These are phyloP conservation scores for Eudyptes chrysolophus DNA, from an alignment of 2,113 vertebrate genomes.

Conservation along the genomic window DNA sequence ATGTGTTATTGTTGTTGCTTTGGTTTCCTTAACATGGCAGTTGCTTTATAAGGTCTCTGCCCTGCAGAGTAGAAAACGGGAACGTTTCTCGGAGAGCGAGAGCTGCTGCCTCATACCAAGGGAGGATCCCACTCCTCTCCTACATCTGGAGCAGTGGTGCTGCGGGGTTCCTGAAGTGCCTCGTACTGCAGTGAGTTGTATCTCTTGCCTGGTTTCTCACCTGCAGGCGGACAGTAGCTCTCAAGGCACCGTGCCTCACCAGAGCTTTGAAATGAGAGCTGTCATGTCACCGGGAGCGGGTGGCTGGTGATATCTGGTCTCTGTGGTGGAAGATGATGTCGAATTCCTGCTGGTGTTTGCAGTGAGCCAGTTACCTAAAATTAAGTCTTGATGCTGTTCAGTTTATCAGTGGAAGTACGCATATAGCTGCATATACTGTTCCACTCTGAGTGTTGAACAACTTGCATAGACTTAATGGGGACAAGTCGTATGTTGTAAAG, in stretches of 20 bases:
- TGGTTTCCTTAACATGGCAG: neutral
- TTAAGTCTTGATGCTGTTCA: neutral
- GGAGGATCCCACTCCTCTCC: neutral
- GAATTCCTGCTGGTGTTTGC: neutral
- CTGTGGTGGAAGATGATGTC: neutral
- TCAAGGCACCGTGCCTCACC: neutral
- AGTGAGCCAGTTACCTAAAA: neutral
- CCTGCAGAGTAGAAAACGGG: neutral
- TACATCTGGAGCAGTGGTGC: neutral
- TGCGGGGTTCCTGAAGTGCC: neutral
- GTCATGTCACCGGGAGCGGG: fast-evolving
- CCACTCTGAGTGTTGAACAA: neutral
- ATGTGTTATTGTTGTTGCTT: neutral
- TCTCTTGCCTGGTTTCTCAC: neutral
- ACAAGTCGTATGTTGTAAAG: fast-evolving
- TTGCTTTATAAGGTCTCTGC: neutral
- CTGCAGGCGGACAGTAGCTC: neutral
- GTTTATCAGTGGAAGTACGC: neutral
- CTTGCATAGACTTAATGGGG: neutral
- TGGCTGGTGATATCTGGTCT: neutral
- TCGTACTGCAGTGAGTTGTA: fast-evolving
- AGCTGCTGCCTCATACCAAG: neutral
- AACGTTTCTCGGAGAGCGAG: fast-evolving
- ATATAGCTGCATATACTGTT: neutral
- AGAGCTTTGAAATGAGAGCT: neutral